These are phyloP conservation scores for Opisthocomus hoazin DNA, from an alignment of 2,113 vertebrate genomes.

Conservation along the genomic window DNA sequence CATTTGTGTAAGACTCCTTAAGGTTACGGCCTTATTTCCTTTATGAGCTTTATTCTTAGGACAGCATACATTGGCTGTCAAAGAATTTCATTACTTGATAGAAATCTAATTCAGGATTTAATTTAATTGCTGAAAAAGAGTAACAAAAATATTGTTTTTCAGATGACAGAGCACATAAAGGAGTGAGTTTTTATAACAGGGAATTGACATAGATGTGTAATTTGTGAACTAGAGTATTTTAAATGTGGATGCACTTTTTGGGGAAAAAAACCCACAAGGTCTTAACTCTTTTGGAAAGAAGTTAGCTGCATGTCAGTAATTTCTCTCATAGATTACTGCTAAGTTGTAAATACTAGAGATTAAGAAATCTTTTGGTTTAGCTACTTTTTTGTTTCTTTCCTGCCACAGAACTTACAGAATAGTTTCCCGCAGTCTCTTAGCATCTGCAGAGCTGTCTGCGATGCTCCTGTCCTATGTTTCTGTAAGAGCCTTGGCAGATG, in stretches of 20 bases:
- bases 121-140: background rate
- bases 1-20: background rate
- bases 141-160: background rate
- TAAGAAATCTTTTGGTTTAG: background rate
- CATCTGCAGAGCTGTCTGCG: background rate
- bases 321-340: background rate
- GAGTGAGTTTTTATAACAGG: background rate
- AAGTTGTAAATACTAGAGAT: background rate
- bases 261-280: rapidly evolving
- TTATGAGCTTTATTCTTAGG: slow-evolving; percentile 23
- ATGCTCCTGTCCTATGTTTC: background rate
- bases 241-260: background rate
- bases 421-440: background rate
- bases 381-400: background rate
- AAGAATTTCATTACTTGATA: background rate
- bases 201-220: background rate
- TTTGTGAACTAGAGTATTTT: background rate
- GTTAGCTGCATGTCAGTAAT: background rate
- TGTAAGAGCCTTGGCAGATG: background rate
- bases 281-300: background rate
- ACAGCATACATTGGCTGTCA: background rate
- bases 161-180: background rate
- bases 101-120: background rate
- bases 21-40: background rate
- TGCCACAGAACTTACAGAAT: background rate